A percentile compares a stretch with the other conserved stretches of the same genome.
Evolutionary conservation across 2,888 invertebrate species (phyloP).

Genomic region (Iphiclides podalirius): DNA sequence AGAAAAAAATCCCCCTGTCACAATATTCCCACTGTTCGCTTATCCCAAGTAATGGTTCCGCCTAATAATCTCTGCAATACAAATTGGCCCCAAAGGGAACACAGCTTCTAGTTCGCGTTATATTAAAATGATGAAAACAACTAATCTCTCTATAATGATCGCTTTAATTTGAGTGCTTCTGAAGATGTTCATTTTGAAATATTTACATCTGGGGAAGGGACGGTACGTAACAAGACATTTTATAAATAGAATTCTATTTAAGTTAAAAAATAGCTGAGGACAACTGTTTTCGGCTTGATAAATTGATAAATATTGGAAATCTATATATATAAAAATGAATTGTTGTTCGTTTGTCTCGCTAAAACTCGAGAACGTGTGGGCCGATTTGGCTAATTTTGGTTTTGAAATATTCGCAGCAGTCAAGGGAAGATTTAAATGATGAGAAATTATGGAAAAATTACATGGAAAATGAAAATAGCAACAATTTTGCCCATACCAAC

Average conservation of each 20-base stretch:
- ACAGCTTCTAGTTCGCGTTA: conserved; percentile 18
- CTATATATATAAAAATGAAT: too few relatives aligned
- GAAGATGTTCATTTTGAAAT: conserved; percentile 29
- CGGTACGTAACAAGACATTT: conserved; percentile 4
- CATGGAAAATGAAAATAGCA: too few relatives aligned
- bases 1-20: neutral
- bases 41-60: conserved; percentile 26
- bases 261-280: neutral
- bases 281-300: too few relatives aligned
- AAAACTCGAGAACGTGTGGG: too few relatives aligned
- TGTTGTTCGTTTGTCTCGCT: too few relatives aligned
- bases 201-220: conserved; percentile 22
- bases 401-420: too few relatives aligned
- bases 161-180: conserved; percentile 36
- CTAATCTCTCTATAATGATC: conserved; percentile 41
- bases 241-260: conserved; percentile 4
- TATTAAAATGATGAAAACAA: conserved; percentile 43
- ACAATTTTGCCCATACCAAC: too few relatives aligned
- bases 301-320: too few relatives aligned
- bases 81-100: conserved; percentile 55
- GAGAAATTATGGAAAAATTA: too few relatives aligned
- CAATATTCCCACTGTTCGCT: conserved; percentile 21
- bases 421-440: too few relatives aligned
- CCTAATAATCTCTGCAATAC: conserved; percentile 29
- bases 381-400: too few relatives aligned